Evolutionary conservation across 2,888 invertebrate species (phyloP), one percentile per base, ranked within the genome.

Genomic region (Acronicta psi): DNA sequence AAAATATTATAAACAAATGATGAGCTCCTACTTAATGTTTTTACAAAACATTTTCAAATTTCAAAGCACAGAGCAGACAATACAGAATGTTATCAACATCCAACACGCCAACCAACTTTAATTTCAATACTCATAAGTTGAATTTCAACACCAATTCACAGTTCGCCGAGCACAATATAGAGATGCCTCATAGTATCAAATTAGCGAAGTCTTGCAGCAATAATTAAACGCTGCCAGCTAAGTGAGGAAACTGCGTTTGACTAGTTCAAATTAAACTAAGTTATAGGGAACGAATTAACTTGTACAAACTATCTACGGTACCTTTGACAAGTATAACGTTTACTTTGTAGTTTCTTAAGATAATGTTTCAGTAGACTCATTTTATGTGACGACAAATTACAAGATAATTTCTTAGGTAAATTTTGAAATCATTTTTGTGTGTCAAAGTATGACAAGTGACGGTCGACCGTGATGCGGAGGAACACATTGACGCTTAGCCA

Each of bases 191-290:
- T 80, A 82, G 86, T 85, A 87, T 87, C 83, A 88, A 90, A 90
- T 91, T 88, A 90, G 87, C 85, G 71, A 83, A 86, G 86, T 85
- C 89, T 87, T 84, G 85, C 81, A 80, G 81, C 85, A 84, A 88
- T 90, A 90, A 91, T 91, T 91, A 90, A 88, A 89, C 85, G 86
- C 74, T 81, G 59, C 59, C 51, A 67, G 65, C 75, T 75, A 69
- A 80, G 75, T 73, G 74, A 79, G 84, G 87, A 82, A 87, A 84
- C 86, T 86, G 85, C 86, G 85, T 87, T 85, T 83, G 88, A 86
- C 85, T 88, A 83, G 84, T 85, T 85, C 86, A 88, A 90, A 88
- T 90, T 91, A 87, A 87, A 87, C 86, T 81, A 79, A 86, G 88
- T 87, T 87, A 88, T 85, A 86, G 85, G 77, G 83, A 84, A 87